Percentiles rank a stretch among this genome's conserved stretches.
phyloP scores from a whole-genome alignment of 37 sponge, comb jelly and placozoan genomes.

The Crambe crambe region DNA sequence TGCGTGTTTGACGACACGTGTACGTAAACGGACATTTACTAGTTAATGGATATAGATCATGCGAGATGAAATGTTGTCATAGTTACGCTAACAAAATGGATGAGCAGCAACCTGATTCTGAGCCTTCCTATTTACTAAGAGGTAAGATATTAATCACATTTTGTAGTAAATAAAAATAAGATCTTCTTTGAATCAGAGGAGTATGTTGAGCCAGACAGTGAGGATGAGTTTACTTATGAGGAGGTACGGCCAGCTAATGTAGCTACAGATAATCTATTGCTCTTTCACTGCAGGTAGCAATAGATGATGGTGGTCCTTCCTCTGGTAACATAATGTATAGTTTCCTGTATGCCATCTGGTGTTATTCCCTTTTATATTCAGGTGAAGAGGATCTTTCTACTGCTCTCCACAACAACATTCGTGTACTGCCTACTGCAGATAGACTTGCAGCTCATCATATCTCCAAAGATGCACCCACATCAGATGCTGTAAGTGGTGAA shows the following conservation, averaged over 20 bases:
- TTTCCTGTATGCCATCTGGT: neutral
- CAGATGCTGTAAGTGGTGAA: neutral
- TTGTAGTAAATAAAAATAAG: neutral
- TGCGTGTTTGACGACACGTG: no score
- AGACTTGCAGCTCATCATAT: neutral
- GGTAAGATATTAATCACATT: neutral
- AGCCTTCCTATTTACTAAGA: neutral
- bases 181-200: conserved; percentile 36
- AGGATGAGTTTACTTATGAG: conserved; percentile 66
- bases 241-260: conserved; percentile 24
- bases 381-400: conserved; percentile 49
- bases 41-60: no score
- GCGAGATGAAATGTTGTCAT: no score
- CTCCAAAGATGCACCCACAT: neutral
- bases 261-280: neutral
- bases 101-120: conserved; percentile 1
- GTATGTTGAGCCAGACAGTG: conserved; percentile 60
- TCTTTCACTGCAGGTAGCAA: neutral
- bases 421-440: neutral
- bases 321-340: neutral
- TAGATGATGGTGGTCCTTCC: neutral
- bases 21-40: no score
- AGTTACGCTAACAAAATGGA: no score
- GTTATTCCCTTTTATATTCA: no score
- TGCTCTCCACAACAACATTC: conserved; percentile 21